Conservation (phyloP, 2,888 invertebrate species). For the Leucania comma region DNA sequence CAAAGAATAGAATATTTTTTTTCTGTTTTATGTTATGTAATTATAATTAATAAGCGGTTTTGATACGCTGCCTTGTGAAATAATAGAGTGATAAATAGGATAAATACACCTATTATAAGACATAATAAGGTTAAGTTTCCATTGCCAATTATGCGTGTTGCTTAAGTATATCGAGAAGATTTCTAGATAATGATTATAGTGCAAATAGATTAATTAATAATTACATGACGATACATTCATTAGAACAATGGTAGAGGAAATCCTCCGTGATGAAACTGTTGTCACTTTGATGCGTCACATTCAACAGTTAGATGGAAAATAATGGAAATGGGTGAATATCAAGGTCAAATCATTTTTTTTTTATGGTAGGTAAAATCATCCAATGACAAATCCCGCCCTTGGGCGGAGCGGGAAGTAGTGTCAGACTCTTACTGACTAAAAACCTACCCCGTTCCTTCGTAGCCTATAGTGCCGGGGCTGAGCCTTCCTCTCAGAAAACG, state of each 20-base stretch:
- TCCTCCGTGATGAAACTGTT: slow-evolving; percentile 33
- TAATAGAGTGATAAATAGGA: neutral
- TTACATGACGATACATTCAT: slow-evolving; percentile 7
- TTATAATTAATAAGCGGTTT: neutral
- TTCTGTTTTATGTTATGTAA: neutral
- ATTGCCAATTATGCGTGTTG: slow-evolving; percentile 18
- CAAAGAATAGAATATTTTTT: too few species aligned
- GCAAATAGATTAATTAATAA: slow-evolving; percentile 21
- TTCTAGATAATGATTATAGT: slow-evolving; percentile 9
- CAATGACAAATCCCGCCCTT: too few species aligned
- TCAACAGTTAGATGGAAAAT: neutral
- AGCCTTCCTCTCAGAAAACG: too few species aligned
- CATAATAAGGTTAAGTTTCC: neutral
- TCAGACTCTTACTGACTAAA: too few species aligned
- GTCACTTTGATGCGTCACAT: slow-evolving; percentile 10
- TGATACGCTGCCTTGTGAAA: too few species aligned
- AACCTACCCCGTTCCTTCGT: too few species aligned
- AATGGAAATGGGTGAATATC: neutral
- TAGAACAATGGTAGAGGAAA: slow-evolving; percentile 48
- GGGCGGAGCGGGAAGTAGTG: too few species aligned
- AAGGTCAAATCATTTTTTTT: too few species aligned
- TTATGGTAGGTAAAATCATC: too few species aligned
- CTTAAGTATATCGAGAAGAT: neutral
- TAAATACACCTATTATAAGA: neutral
- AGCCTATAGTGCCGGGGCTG: too few species aligned